Percentiles rank a stretch among this genome's conserved stretches.
These are phyloP conservation scores for Eilema griseolum DNA, from an alignment of 2,888 invertebrate genomes.

Conservation along the genomic window DNA sequence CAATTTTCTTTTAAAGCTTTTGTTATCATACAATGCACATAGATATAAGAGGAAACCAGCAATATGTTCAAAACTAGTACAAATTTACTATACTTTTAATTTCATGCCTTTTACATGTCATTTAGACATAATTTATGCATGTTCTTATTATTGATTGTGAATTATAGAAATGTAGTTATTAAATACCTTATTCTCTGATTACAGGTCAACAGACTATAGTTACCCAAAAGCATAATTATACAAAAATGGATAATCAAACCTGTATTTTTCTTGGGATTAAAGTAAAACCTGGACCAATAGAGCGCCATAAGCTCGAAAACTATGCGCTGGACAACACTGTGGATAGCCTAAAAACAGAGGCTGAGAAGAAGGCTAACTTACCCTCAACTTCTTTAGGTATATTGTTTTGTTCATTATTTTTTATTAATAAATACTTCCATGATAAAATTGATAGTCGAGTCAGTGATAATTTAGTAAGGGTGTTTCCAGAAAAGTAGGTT, in stretches of 20 bases:
- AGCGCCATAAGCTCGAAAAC: constrained; percentile 84
- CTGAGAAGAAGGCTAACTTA: constrained; percentile 86
- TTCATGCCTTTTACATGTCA: no score
- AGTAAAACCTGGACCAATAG: constrained; percentile 81
- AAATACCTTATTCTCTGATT: not conserved
- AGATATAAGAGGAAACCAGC: not conserved
- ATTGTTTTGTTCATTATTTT: constrained; percentile 3
- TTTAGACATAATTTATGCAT: not conserved
- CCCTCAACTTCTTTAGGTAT: constrained; percentile 87
- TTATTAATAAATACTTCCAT: no score
- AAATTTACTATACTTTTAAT: not conserved
- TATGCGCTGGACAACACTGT: constrained; percentile 88
- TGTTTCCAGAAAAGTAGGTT: no score
- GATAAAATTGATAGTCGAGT: no score
- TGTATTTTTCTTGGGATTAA: constrained; percentile 80
- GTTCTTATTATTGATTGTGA: not conserved
- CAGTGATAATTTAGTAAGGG: no score
- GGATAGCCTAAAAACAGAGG: constrained; percentile 85
- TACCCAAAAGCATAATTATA: not conserved
- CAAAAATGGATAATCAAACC: constrained; percentile 65
- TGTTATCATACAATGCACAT: not conserved
- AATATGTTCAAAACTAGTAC: not conserved
- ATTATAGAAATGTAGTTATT: not conserved
- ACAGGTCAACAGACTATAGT: not conserved
- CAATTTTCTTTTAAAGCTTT: not conserved